Percentiles rank a stretch among this genome's conserved stretches.
These are phyloP conservation scores for Pampus argenteus DNA, from an alignment of 2,797 vertebrate species.

Conservation along the genomic window DNA sequence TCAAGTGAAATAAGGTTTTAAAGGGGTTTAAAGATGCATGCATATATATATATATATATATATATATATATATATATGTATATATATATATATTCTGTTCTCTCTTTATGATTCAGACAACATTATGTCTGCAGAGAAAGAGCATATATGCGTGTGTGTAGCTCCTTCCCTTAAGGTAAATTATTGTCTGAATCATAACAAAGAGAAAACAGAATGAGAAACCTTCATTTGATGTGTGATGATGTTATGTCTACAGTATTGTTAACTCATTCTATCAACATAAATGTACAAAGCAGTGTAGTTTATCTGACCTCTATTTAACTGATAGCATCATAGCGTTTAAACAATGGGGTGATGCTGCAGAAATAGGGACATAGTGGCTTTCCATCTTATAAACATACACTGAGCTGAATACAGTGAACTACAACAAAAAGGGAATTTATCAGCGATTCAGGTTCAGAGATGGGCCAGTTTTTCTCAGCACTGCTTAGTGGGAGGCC, in stretches of 20 bases:
- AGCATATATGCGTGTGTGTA: too few species aligned
- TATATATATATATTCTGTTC: too few species aligned
- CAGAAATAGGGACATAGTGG: too few species aligned
- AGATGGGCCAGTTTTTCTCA: neutral
- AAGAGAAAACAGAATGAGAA: neutral
- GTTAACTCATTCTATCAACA: constrained; percentile 4
- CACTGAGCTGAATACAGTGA: neutral
- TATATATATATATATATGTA: too few species aligned
- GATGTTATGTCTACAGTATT: constrained; percentile 13
- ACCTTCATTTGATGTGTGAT: constrained; percentile 15
- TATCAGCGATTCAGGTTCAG: too few species aligned
- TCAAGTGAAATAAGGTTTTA: constrained; percentile 18
- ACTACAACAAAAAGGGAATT: too few species aligned
- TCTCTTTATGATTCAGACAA: too few species aligned
- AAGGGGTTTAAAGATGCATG: too few species aligned
- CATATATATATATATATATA: constrained; percentile 5
- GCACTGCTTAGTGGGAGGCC: neutral
- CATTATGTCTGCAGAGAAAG: too few species aligned
- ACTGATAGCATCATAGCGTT: neutral
- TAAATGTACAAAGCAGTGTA: neutral
- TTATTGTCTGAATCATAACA: neutral
- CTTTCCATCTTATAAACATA: too few species aligned
- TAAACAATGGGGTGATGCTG: too few species aligned
- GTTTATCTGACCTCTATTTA: neutral
- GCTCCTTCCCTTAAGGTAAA: constrained; percentile 1